phyloP scores from a whole-genome alignment of 2,113 vertebrate species.

The Apistogramma diplotaenia region DNA sequence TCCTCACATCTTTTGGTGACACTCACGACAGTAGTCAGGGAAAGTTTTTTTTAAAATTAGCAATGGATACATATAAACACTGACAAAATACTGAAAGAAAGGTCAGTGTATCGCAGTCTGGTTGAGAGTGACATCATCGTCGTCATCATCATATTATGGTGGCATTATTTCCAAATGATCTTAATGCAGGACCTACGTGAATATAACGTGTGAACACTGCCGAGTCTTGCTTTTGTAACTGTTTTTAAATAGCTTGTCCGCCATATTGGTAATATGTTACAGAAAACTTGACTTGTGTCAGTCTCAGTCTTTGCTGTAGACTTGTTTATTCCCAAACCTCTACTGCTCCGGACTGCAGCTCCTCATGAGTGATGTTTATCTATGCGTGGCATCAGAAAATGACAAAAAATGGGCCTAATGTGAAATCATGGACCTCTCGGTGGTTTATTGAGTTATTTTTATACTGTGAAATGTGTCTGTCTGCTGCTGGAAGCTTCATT shows the following conservation, averaged over 20 bases:
- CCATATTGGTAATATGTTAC: neutral
- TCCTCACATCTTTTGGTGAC: neutral
- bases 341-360: conserved; percentile 15
- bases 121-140: neutral
- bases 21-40: conserved; percentile 17
- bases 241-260: conserved; percentile 5
- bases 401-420: conserved; percentile 42
- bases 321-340: too few relatives aligned
- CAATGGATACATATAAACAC: neutral
- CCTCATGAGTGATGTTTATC: conserved; percentile 15
- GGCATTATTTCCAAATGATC: neutral
- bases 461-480: conserved; percentile 63
- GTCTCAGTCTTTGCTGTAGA: neutral
- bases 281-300: neutral
- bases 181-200: conserved; percentile 10
- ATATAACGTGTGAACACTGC: conserved; percentile 27
- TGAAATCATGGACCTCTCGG: conserved; percentile 53
- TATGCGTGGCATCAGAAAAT: conserved; percentile 18
- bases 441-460: conserved; percentile 51
- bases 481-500: conserved; percentile 23
- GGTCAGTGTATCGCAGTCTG: neutral
- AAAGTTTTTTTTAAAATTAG: neutral
- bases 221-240: conserved; percentile 33
- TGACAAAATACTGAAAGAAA: neutral
- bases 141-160: neutral